Base-by-base conservation (phyloP, 2,113 vertebrate species). In the Neomonachus schauinslandi region DNA sequence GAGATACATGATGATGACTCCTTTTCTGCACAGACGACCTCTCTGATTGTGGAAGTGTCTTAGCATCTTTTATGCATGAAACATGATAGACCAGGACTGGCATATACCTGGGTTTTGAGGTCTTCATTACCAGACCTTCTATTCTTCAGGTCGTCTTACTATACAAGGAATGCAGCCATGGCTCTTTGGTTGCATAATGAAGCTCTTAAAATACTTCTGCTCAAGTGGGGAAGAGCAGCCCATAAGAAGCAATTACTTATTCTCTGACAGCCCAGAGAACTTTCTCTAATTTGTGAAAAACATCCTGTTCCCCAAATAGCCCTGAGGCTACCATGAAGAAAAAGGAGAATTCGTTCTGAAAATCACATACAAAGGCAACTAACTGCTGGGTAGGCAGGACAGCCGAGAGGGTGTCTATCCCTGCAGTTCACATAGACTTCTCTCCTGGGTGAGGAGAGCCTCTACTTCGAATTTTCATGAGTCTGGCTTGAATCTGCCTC, bases 141-240 rank as follows among this genome's bases (percentile, higher is more conserved):
- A 13, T 59, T 95, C 65, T 89, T 89, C 42, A 85, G 33, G 36
- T 63, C 5, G 39, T 51, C n/a, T 92, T 72, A 74, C 67, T 55
- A 86, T 16, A 74, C 36, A 33, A 80, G 28, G 31, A 46, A 26
- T 49, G 7, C 76, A 91, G 77, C 69, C 67, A 42, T 46, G 59
- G 67, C 84, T 91, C 81, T 91, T 86, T 84, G 65, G 69, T 74
- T 83, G 79, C 82, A 72, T 79, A 85, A 96, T 9, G 19, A 94
- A 81, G 89, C 36, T 74, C 95, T 92, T 67, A 86, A 96, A 97
- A 91, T 42, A 81, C 49, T 80, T 42, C 18, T 77, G 12, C 6
- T 94, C 88, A 94, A 67, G 89, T 42, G 51, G 15, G 72, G 28
- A 95, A 94, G 46, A 93, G 51, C 28, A 71, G 19, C 5, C 28